Base-by-base conservation (phyloP, 2,888 invertebrate species). In the Callimorpha dominula region DNA sequence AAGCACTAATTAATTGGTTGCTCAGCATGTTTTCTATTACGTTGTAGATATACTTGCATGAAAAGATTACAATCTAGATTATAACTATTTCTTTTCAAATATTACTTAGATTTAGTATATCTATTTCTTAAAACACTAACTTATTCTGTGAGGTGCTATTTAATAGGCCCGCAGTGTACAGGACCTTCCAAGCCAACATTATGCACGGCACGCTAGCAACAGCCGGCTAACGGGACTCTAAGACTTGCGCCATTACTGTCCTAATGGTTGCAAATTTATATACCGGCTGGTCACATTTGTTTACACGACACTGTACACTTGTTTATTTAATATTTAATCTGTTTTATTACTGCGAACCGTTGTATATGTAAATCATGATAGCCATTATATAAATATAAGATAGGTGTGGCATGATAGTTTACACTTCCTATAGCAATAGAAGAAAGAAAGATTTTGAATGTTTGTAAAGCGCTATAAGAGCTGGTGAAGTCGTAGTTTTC, bases 221-320 rank as follows among this genome's bases (percentile, higher is more conserved):
- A 73, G 52, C 68, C 73, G 69, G n/a, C 74, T 85, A 85, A 78
- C 83, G 81, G 83, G 78, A 84, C 69, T 68, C 54, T 73, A 49
- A 54, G 40, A 72, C 62, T 74, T 50, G 64, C 17, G 63, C 72
- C 69, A 77, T 80, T 77, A 79, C 71, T 74, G 46, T 71, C 70
- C 50, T 77, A 78, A 83, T 78, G 73, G 75, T 81, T 83, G 85
- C 83, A 85, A 84, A 85, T 74, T 64, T 77, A 74, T 76, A 40
- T 70, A 52, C 20, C 31, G 40, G 50, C 49, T 57, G 63, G 65
- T 40, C 62, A 46, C 50, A 69, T 71, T 73, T 69, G 54, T 71
- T 65, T 71, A 50, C n/a, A 66, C 65, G 65, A 20, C 69, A 62
- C 60, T 73, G 54, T 70, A 73, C n/a, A 66, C 43, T 65, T 71